Evolutionary conservation across 2,797 vertebrate genomes (phyloP).

Genomic region (Odontamblyopus lacepedii): DNA sequence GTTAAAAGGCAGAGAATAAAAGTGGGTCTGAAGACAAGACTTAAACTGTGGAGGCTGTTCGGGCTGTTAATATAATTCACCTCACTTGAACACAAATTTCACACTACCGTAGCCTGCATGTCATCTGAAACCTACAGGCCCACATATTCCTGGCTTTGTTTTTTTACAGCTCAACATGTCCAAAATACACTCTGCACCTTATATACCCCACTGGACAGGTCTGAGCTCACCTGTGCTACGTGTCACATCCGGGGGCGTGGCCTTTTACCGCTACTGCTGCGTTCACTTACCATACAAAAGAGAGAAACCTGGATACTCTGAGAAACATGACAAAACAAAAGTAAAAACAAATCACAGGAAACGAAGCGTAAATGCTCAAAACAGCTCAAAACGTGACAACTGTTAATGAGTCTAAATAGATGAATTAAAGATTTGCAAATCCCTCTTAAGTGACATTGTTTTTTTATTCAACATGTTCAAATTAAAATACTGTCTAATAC

Average conservation of each 20-base stretch:
- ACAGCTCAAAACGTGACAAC: neutral
- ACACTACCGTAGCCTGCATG: neutral
- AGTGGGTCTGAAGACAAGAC: too few species aligned
- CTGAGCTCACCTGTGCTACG: constrained; percentile 41
- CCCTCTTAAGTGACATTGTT: neutral
- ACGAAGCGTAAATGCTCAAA: neutral
- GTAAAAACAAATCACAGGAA: accelerated
- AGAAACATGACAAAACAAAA: neutral
- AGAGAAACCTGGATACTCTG: neutral
- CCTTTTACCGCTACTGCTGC: constrained; percentile 25
- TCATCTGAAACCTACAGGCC: neutral
- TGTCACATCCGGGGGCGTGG: constrained; percentile 39
- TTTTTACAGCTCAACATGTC: neutral
- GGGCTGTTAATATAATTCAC: too few species aligned
- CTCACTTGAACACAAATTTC: too few species aligned
- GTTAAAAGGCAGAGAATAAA: too few species aligned
- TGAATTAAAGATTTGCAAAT: neutral
- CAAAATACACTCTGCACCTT: neutral
- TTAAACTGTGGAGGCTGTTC: too few species aligned
- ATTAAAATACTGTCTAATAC: too few species aligned
- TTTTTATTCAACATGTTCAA: too few species aligned
- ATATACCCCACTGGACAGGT: neutral
- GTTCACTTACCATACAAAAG: constrained; percentile 23
- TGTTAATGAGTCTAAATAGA: too few species aligned
- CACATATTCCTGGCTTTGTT: neutral